These are phyloP conservation scores for Hydrozoanthus tunicans DNA, from an alignment of 64 coral and sea anemone genomes.

Conservation along the genomic window DNA sequence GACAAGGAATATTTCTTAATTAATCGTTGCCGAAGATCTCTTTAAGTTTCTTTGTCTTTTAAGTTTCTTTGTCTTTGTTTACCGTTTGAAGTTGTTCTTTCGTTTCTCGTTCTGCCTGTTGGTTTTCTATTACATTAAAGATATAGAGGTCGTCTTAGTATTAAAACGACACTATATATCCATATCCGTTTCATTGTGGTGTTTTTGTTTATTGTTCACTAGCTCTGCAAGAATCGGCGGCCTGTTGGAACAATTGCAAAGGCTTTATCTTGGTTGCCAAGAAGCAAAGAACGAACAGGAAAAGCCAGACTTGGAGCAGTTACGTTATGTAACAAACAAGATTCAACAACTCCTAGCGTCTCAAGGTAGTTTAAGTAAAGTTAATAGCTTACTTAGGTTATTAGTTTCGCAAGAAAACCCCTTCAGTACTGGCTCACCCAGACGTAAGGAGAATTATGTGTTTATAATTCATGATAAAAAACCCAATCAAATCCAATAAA, in stretches of 20 bases:
- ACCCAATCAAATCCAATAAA: neutral
- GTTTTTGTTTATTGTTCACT: neutral
- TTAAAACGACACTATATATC: neutral
- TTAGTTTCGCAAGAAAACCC: neutral
- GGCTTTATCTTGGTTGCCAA: conserved; percentile 71
- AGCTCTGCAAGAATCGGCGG: conserved; percentile 73
- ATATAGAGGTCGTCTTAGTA: neutral
- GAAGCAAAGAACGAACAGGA: conserved; percentile 87
- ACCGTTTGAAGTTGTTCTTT: too few relatives aligned
- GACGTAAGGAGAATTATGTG: too few relatives aligned
- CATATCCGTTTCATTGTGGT: conserved; percentile 5
- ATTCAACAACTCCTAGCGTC: conserved; percentile 89
- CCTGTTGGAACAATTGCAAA: conserved; percentile 86
- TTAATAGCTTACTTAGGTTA: neutral
- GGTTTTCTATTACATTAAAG: too few relatives aligned
- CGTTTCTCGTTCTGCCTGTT: too few relatives aligned
- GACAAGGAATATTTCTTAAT: too few relatives aligned
- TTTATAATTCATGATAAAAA: neutral
- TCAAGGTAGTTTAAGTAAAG: conserved; percentile 56
- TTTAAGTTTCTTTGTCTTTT: too few relatives aligned
- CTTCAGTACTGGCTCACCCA: neutral
- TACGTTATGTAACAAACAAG: conserved; percentile 91
- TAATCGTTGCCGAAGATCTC: too few relatives aligned
- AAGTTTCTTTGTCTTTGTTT: too few relatives aligned
- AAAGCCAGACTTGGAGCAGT: conserved; percentile 74